These are phyloP conservation scores for Eugnorisma glareosa DNA, from an alignment of 2,888 invertebrate species.

Conservation along the genomic window DNA sequence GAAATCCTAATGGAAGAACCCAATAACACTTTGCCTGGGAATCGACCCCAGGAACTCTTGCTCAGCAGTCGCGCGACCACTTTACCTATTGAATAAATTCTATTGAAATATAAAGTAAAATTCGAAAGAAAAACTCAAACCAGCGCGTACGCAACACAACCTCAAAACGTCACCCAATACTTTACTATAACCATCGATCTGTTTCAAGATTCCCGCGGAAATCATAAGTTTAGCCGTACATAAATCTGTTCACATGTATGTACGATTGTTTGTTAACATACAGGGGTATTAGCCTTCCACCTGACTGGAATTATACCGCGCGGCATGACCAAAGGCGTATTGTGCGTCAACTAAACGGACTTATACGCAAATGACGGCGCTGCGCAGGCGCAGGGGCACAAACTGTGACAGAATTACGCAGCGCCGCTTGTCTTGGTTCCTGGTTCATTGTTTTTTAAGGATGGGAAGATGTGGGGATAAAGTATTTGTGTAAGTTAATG, in stretches of 20 bases:
- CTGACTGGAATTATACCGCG: conserved; percentile 61
- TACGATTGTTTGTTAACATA: conserved; percentile 57
- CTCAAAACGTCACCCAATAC: conserved; percentile 23
- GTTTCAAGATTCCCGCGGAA: conserved; percentile 50
- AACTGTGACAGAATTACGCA: conserved; percentile 63
- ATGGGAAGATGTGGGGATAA: conserved; percentile 60
- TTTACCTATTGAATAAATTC: background rate
- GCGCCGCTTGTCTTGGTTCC: conserved; percentile 56
- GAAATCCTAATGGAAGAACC: too few relatives aligned
- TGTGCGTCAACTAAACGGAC: conserved; percentile 65
- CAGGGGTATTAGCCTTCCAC: conserved; percentile 57
- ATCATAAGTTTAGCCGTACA: conserved; percentile 50
- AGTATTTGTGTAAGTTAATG: conserved; percentile 32
- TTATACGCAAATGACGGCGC: conserved; percentile 67
- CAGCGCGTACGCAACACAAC: background rate
- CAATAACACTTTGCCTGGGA: background rate
- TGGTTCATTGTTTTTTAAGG: conserved; percentile 62
- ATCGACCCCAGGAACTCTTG: too few relatives aligned
- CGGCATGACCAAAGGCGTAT: conserved; percentile 65
- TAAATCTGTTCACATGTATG: conserved; percentile 47
- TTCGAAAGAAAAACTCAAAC: conserved; percentile 10
- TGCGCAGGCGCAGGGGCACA: conserved; percentile 49
- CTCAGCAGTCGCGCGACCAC: too few relatives aligned
- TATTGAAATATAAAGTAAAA: background rate
- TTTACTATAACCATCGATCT: conserved; percentile 30